Evolutionary conservation across 2,113 vertebrate species (phyloP), one percentile per base, ranked within the genome.

Genomic region (Ivindomyrus marchei): DNA sequence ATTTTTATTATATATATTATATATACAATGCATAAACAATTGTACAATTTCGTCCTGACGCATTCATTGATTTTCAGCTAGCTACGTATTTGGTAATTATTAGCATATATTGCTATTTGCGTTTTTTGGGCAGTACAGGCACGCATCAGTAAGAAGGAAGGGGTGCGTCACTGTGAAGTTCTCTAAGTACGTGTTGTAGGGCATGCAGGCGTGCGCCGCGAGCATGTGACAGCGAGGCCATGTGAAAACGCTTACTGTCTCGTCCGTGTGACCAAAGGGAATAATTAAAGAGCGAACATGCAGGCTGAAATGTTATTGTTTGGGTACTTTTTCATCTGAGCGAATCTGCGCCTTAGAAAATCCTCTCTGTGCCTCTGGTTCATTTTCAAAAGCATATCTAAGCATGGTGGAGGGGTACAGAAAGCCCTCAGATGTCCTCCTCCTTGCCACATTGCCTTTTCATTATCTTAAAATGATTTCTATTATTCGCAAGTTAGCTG

Each of bases 271-370:
- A 95, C 94, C 94, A 96, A 96, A 96, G 94, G 94, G 96, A 96
- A 96, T 96, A 96, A 96, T 96, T 96, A 96, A 96, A 94, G 94
- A 94, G 93, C 90, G 92, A 94, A 95, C 94, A 95, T 92, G 93
- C 93, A 94, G 92, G 93, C 93, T 94, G 94, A 95, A 95, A 94
- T 95, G 93, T 94, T 93, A 95, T 96, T 96, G 95, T 96, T 95
- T 95, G 94, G 92, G 91, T 89, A 94, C 94, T 94, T 94, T 95
- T 95, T 93, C 92, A 92, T 92, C 93, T 92, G 93, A 94, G 94
- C 92, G 90, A 93, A 92, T 49, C 90, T 92, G 93, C 91, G 92
- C 93, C 62, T 74, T 31, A 88, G 88, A 88, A 47, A 66, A 46
- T n/a, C 92, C 93, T 93, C 92, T 94, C 92, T 94, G 93, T 93